phyloP scores from a whole-genome alignment of 2,797 vertebrate species.

The Paguma larvata region DNA sequence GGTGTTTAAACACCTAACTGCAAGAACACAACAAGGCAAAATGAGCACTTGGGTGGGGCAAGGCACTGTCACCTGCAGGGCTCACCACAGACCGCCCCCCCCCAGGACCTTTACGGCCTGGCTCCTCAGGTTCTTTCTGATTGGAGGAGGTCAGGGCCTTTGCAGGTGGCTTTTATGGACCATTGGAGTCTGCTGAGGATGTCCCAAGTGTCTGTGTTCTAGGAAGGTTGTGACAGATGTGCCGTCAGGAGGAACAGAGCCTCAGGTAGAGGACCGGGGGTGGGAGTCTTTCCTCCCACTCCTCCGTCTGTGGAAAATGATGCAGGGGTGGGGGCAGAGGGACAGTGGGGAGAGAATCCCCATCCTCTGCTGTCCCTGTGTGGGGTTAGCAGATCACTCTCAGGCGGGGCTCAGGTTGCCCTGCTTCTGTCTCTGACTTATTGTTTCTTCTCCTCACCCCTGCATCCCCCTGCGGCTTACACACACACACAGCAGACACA shows the following conservation, averaged over 20 bases:
- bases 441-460: not conserved
- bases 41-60: accelerated
- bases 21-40: accelerated
- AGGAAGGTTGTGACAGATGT: not conserved
- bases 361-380: accelerated
- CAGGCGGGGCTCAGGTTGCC: not conserved
- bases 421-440: not conserved
- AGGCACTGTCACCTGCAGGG: not conserved
- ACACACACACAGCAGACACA: too few relatives aligned
- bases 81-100: too few relatives aligned
- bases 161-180: not conserved
- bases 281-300: accelerated
- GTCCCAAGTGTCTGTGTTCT: accelerated
- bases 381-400: not conserved
- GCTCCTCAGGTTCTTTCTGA: not conserved
- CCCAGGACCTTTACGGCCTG: accelerated
- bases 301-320: not conserved
- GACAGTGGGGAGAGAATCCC: not conserved
- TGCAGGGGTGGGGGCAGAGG: not conserved
- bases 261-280: accelerated
- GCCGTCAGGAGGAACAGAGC: not conserved
- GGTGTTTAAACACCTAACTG: not conserved
- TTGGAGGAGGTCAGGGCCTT: accelerated
- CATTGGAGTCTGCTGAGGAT: not conserved
- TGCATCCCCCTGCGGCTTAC: not conserved